Base-by-base conservation (phyloP, 37 sponge, comb jelly and placozoan genomes). In the Haliclona indistincta region DNA sequence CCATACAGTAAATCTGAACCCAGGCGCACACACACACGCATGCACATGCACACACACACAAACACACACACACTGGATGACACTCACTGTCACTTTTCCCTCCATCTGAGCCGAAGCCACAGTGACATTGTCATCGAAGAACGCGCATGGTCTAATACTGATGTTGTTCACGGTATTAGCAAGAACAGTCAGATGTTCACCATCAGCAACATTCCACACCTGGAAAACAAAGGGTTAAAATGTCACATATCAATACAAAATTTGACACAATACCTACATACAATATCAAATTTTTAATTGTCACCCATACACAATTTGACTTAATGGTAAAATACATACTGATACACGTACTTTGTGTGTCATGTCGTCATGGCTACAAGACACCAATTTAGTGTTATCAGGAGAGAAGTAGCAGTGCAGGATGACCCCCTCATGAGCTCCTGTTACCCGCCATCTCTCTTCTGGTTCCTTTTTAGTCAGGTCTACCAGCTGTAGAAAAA, bases 371-470 rank as follows among this genome's bases (percentile, higher is more conserved):
- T 69, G 1, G 4, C 56, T 68, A 52, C 86, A 85, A 13, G 86
- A 36, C 1, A 45, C 73, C 20, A 87, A 38, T 29, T 81, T 87
- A 22, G 53, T 19, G 37, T 68, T 64, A 54, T 87, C 71, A 0
- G 82, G 82, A 54, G 81, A 73, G 67, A 87, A 87, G 45, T 43
- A 71, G 42, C 75, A 74, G 56, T 81, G 69, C n/a, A 74, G 41
- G 1, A 80, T 40, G 1, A 34, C 11, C 22, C 63, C 62, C 2
- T 42, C 28, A 29, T 84, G 85, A 25, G 78, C 67, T 60, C 28
- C 20, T 0, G 65, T 41, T 17, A 28, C 36, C 4, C 26, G 20
- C 79, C 79, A 78, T 0, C 42, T 2, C 60, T 58, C 63, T 25
- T 15, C n/a, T 8, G 68, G 41, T 13, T 26, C 37, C 69, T 43